Percentiles rank a stretch among this genome's conserved stretches.
Conservation (phyloP, 2,113 vertebrate species). For the Motacilla tschutschensis region DNA sequence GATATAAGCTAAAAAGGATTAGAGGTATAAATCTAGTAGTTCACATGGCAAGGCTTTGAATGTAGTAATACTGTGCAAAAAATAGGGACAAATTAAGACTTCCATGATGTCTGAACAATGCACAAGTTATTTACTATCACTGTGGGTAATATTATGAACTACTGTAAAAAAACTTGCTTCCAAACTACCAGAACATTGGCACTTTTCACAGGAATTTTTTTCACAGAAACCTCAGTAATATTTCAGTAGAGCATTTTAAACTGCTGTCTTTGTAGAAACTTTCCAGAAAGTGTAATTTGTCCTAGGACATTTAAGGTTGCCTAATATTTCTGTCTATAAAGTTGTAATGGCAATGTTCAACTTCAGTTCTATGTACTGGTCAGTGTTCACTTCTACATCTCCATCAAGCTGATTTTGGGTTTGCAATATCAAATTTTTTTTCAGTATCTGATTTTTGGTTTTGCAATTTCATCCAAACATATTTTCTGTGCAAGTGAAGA, state of each 20-base stretch:
- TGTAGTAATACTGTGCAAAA: not conserved
- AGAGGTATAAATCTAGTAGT: not conserved
- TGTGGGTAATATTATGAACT: not conserved
- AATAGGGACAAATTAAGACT: not conserved
- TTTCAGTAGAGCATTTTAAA: not conserved
- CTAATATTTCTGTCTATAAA: not conserved
- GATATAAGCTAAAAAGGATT: not conserved
- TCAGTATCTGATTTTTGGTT: not conserved
- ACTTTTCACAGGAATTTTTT: not conserved
- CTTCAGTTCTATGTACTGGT: accelerated
- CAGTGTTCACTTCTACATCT: not conserved
- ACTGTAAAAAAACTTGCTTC: not conserved
- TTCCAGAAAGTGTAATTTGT: not conserved
- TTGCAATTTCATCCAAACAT: not conserved
- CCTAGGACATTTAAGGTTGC: not conserved
- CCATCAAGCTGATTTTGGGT: not conserved
- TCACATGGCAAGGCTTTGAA: not conserved
- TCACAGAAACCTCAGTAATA: not conserved
- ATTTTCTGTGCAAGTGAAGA: not conserved
- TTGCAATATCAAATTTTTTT: not conserved
- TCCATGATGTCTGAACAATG: not conserved
- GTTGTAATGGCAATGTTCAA: not conserved
- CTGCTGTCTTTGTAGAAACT: not conserved
- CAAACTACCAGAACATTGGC: not conserved
- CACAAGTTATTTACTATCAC: not conserved